Base-by-base conservation (phyloP, 2,888 invertebrate species). In the Eustalomyia histrio region DNA sequence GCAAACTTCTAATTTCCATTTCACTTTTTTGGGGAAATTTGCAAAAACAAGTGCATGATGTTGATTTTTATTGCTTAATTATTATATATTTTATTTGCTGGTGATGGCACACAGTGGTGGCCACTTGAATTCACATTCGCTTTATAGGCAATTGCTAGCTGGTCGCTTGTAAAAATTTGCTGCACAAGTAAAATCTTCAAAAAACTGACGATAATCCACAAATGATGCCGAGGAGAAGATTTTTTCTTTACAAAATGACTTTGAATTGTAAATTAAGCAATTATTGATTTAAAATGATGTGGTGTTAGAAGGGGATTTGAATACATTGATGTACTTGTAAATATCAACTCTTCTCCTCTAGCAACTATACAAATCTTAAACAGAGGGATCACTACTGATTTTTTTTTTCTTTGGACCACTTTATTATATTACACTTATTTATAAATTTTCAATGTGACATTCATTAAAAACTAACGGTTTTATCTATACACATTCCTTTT, bases 241-340 rank as follows among this genome's bases (percentile, higher is more conserved):
- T 39, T 57, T 50, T 39, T 16, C 58, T 71, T 72, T 69, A 24
- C 17, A 76, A 63, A 16, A 68, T 18, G 35, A 35, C 72, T 67
- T 76, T 53, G 33, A 76, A 80, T 72, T 74, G 55, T 69, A 76
- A 76, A 76, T 80, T 73, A 74, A 69, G 24, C 47, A 76, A 74
- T 76, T 73, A 80, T 72, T 65, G 61, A 69, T 64, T 63, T 17
- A 12, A 39, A n/a, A n/a, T 47, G 43, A 47, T 47, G 43, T 47
- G 14, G 1, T 47, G 43, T 2, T 43, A 10, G 39, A 12, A 29
- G 4, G 3, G 7, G 29, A 29, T 29, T 29, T 4, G 29, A 39
- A 39, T 47, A 69, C 14, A 7, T 47, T 33, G 18, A 67, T n/a
- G 10, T 9, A 29, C 14, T 69, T 65, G 58, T 68, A 58, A 53